phyloP scores from a whole-genome alignment of 1,140 invertebrate species.

The Drosophila truncata region DNA sequence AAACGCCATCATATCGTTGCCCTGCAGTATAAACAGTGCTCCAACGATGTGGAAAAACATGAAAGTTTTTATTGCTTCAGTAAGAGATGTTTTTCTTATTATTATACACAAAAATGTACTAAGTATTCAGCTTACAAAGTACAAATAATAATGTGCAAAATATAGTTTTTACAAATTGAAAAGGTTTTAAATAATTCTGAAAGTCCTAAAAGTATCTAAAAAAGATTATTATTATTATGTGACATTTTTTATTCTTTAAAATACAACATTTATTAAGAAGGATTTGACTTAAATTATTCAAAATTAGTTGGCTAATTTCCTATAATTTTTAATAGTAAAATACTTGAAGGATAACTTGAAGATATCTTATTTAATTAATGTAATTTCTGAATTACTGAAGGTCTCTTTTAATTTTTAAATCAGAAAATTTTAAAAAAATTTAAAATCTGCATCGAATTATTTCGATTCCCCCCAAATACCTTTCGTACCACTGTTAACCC shows the following conservation, averaged over 20 bases:
- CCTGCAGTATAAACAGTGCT: constrained; percentile 2
- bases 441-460: background rate
- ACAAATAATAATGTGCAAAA: background rate
- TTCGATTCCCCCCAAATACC: background rate
- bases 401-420: background rate
- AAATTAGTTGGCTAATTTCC: too few relatives aligned
- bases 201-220: too few relatives aligned
- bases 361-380: too few relatives aligned
- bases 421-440: background rate
- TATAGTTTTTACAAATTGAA: background rate
- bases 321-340: too few relatives aligned
- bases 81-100: background rate
- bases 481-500: constrained; percentile 42
- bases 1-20: constrained; percentile 18
- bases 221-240: too few relatives aligned
- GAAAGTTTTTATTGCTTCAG: too few relatives aligned
- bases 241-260: too few relatives aligned
- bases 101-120: background rate
- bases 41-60: background rate
- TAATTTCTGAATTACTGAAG: background rate
- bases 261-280: too few relatives aligned
- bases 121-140: too few relatives aligned
- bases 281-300: too few relatives aligned
- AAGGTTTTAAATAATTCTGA: too few relatives aligned
- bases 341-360: too few relatives aligned